Evolutionary conservation across 2,113 vertebrate genomes (phyloP), one percentile per base, ranked within the genome.

Genomic region (Tachysurus vachellii): DNA sequence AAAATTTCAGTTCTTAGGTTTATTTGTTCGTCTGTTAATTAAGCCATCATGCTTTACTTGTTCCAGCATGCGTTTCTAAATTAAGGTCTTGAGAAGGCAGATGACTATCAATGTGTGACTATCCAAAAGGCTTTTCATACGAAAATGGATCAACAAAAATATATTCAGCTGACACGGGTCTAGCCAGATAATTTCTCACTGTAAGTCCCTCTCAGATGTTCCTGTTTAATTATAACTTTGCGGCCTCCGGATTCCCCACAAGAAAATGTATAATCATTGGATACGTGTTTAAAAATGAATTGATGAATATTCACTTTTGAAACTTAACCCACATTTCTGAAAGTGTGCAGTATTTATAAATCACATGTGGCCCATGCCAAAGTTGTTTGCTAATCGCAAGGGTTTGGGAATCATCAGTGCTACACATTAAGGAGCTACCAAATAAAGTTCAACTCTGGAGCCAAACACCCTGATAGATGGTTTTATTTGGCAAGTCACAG

Each of bases 201-300:
- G 53, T 83, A 84, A 91, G 85, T 87, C 86, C 71, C 61, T 79
- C 81, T 87, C 75, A 86, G 73, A 86, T 87, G 80, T 76, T 82
- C 79, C 68, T 81, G 76, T 88, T 70, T 91, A 81, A 90, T 91
- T 91, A 90, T 86, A 89, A 86, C 56, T 84, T 70, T 85, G 53
- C 8, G 19, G 56, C 16, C 36, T 70, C 14, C 44, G 12, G 9
- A 73, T 68, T 70, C n/a, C 76, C 64, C 21, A 42, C 68, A 68
- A 61, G 23, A 83, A 84, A 88, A 26, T 50, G 54, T 57, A 75
- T 28, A 54, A 84, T 59, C 82, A 54, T 61, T 89, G 59, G 77
- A 89, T 80, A 77, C 85, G 61, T 84, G 71, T 85, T 89, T 85
- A 89, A 86, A 89, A 89, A 57, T 42, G 71, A 87, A 86, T 88